Evolutionary conservation across 2,888 invertebrate species (phyloP), one percentile per base, ranked within the genome.

Genomic region (Drosophila rubida): DNA sequence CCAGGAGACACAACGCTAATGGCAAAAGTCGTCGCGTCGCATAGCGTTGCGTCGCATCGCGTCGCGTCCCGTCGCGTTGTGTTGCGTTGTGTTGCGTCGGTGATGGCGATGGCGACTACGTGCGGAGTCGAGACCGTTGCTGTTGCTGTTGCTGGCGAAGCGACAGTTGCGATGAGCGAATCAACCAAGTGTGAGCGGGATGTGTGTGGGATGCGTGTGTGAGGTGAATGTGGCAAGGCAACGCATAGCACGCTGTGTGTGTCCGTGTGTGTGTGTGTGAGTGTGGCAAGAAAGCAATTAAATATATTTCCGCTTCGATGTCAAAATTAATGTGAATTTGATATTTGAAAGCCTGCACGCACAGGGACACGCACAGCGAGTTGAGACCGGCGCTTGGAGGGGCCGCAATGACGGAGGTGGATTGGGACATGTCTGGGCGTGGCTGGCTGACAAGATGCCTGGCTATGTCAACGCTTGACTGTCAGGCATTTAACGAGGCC

Each of bases 241-340:
- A 25, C 25, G 25, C 25, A n/a, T n/a, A n/a, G n/a, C n/a, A 6
- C 25, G 14, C 41, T 44, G 58, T 46, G 50, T 8, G 57, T 50
- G 19, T n/a, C 37, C 22, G 35, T 39, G 22, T 8, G 14, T 54
- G 54, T 32, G 30, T 32, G 50, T 50, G 53, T 23, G 51, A 13
- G 42, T 62, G 65, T 58, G 66, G 69, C 68, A 70, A 59, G 75
- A 88, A 88, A 84, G 75, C 88, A 88, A 88, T 88, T 86, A 87
- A 84, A 88, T 88, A 72, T 84, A 84, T 84, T 86, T 84, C 83
- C 88, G 78, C 87, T 80, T 86, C 80, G 75, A 80, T 80, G 87
- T 87, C 78, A 87, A 80, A 88, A 78, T 87, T 80, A 85, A 88
- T 87, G 89, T 78, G 72, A 71, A 71, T 87, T 88, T 87, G 82